Evolutionary conservation across 2,797 vertebrate species (phyloP).

Genomic region (Dromococcyx pavoninus): DNA sequence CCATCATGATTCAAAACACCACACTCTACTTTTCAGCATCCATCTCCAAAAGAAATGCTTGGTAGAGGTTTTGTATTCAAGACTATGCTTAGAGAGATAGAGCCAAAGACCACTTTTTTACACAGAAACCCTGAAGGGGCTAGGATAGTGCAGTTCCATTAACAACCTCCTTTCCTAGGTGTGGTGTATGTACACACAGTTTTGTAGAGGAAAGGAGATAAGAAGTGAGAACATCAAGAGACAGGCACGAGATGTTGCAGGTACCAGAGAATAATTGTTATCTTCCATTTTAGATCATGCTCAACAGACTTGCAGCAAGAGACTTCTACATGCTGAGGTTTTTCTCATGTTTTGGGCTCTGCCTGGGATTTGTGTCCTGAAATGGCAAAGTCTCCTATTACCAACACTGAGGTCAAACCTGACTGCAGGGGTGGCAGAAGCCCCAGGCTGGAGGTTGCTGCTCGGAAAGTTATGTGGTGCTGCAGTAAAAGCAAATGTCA

Average conservation of each 20-base stretch:
- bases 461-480: not conserved
- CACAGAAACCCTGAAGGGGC: not conserved
- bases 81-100: not conserved
- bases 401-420: not conserved
- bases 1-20: not conserved
- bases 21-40: not conserved
- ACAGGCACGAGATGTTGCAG: not conserved
- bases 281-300: not conserved
- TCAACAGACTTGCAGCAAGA: not conserved
- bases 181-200: not conserved
- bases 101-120: not conserved
- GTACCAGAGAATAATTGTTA: not conserved
- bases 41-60: not conserved
- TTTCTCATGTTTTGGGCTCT: not conserved
- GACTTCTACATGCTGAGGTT: not conserved
- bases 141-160: not conserved
- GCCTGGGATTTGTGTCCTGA: not conserved
- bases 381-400: not conserved
- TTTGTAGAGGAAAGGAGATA: not conserved
- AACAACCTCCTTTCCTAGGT: not conserved
- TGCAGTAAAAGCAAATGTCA: not conserved
- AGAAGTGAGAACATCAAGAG: not conserved
- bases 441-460: not conserved
- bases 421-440: not conserved
- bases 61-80: not conserved